Evolutionary conservation across 2,797 vertebrate genomes (phyloP), one percentile per base, ranked within the genome.

Genomic region (Lutjanus argentimaculatus): DNA sequence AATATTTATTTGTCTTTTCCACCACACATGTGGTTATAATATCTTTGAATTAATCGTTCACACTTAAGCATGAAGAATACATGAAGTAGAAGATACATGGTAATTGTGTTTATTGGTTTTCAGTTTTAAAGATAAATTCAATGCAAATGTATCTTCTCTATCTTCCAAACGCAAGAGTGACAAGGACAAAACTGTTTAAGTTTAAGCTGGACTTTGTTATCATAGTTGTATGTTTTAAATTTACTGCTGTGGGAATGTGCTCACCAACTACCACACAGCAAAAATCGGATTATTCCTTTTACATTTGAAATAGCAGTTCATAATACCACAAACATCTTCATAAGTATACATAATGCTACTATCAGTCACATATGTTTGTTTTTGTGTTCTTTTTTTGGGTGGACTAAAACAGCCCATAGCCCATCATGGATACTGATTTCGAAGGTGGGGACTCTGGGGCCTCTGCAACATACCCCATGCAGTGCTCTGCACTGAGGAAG

Each of bases 401-500:
- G 10, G 55, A 21, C 0, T 16, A 16, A 13, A 65, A 61, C 68
- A 86, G 55, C 73, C 67, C 53, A 22, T 57, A 78, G 11, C 4
- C 83, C 91, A 94, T 91, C 88, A 97, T 97, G 97, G 96, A 87
- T 21, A n/a, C 95, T 53, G 96, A 98, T 87, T 99, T 98, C 91
- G 91, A 92, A 14, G 93, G 89, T 69, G 97, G 92, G 57, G 95
- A 97, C 79, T 97, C 98, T 15, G 98, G 97, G 87, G 98, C 98
- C 85, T 99, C 98, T 55, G 51, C 78, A 82, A 99, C 98, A 12
- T 98, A 88, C 75, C 98, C 98, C 21, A 94, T 95, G 94, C 98
- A 99, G 88, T 99, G 97, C 93, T 99, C 98, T 22, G 94, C 97
- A n/a, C 92, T 99, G 95, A 97, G 97, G 85, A 99, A 99, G 94